These are phyloP conservation scores for Pseudomyrmex sp. DNA, from an alignment of 1,140 invertebrate species.

Conservation along the genomic window DNA sequence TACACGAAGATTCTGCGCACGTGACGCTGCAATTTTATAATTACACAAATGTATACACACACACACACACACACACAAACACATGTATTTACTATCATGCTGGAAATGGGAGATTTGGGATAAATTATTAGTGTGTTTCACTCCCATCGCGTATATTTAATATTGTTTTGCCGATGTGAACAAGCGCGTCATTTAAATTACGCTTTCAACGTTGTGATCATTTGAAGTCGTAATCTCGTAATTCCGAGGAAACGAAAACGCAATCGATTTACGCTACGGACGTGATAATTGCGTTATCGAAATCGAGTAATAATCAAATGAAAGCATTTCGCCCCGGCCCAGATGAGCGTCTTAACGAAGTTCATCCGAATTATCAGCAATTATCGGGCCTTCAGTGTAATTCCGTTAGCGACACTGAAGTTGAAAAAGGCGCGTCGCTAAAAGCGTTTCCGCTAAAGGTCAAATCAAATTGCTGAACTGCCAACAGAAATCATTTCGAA, in stretches of 20 bases:
- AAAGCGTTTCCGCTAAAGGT: constrained; percentile 80
- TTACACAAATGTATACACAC: not conserved
- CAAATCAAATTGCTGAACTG: constrained; percentile 68
- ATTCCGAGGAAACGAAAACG: constrained; percentile 60
- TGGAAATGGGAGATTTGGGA: no score
- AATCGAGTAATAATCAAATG: constrained; percentile 85
- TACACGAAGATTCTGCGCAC: not conserved
- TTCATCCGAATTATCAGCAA: constrained; percentile 85
- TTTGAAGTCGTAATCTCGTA: constrained; percentile 67
- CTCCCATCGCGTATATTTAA: no score
- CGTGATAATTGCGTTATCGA: constrained; percentile 81
- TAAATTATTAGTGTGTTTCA: no score
- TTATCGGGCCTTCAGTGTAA: constrained; percentile 85
- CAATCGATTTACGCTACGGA: constrained; percentile 69
- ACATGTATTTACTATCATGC: no score
- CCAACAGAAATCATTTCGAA: constrained; percentile 48
- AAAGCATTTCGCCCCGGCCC: constrained; percentile 82
- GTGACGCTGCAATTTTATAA: not conserved
- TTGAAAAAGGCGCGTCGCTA: constrained; percentile 82
- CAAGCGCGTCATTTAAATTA: not conserved
- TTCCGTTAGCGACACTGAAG: constrained; percentile 81
- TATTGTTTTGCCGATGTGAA: no score
- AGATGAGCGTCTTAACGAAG: constrained; percentile 85
- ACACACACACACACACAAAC: no score
- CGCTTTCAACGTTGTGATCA: constrained; percentile 48